These are phyloP conservation scores for Crambe crambe DNA, from an alignment of 37 sponge, comb jelly and placozoan genomes.

Conservation along the genomic window DNA sequence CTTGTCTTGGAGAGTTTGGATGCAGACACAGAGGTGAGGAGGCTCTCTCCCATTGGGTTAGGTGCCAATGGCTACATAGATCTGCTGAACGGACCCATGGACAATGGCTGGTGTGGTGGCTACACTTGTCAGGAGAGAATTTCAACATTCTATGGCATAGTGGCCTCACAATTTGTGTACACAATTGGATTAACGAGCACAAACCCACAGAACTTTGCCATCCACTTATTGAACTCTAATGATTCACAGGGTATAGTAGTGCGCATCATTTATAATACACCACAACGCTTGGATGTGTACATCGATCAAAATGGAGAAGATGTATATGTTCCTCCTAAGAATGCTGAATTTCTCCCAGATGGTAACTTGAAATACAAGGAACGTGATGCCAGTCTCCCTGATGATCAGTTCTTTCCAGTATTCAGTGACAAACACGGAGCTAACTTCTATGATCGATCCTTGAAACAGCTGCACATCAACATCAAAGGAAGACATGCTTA, in stretches of 20 bases:
- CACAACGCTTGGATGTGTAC: constrained; percentile 86
- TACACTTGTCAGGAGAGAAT: constrained; percentile 98
- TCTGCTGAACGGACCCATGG: constrained; percentile 92
- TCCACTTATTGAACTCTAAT: constrained; percentile 73
- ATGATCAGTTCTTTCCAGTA: constrained; percentile 30
- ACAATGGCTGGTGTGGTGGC: constrained; percentile 97
- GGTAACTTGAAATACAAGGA: constrained; percentile 52
- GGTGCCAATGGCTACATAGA: constrained; percentile 83
- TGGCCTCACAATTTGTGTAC: constrained; percentile 74
- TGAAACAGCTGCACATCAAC: constrained; percentile 60
- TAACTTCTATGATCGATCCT: constrained; percentile 68
- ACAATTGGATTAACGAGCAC: constrained; percentile 83
- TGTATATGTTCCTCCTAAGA: constrained; percentile 60
- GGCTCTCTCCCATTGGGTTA: constrained; percentile 89
- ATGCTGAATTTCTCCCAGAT: constrained; percentile 29
- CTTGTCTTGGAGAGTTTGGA: constrained; percentile 94
- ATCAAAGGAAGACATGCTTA: constrained; percentile 51
- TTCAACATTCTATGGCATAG: constrained; percentile 87
- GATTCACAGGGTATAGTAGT: constrained; percentile 59
- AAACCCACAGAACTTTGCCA: constrained; percentile 77
- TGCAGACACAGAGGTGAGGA: constrained; percentile 90
- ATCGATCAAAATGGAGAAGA: neutral
- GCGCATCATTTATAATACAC: constrained; percentile 73
- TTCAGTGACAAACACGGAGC: constrained; percentile 42
- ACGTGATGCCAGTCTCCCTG: too few species aligned